Evolutionary conservation across 2,888 invertebrate genomes (phyloP).

Genomic region (Cephus pygmeus): DNA sequence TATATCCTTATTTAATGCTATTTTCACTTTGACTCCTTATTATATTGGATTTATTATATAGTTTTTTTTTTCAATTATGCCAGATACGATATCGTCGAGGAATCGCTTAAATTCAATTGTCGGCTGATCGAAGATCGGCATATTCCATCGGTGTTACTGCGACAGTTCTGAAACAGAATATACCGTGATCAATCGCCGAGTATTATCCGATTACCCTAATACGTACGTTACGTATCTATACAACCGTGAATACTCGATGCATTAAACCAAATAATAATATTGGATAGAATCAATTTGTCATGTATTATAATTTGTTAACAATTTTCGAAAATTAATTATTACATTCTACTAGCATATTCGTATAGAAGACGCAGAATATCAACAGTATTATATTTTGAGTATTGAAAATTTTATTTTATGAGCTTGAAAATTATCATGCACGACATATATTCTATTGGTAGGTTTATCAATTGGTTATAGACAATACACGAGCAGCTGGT

Average conservation of each 20-base stretch:
- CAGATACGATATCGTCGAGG: not conserved
- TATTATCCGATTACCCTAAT: not conserved
- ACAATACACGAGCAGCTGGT: not conserved
- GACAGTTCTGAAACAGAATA: not conserved
- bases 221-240: not conserved
- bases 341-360: not conserved
- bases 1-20: not conserved
- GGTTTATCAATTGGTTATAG: not conserved
- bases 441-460: not conserved
- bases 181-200: not conserved
- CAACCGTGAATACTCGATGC: not conserved
- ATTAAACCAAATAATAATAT: not conserved
- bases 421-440: not conserved
- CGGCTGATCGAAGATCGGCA: not conserved
- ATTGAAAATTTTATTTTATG: too few relatives aligned
- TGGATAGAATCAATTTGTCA: not conserved
- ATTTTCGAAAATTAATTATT: not conserved
- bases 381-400: not conserved
- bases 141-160: not conserved
- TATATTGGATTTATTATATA: not conserved
- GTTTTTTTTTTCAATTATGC: not conserved
- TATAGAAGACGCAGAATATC: not conserved
- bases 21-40: not conserved
- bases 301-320: not conserved
- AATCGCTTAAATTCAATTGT: slow-evolving; percentile 19